These are phyloP conservation scores for Abrostola triplasia DNA, from an alignment of 2,888 invertebrate genomes.

Conservation along the genomic window DNA sequence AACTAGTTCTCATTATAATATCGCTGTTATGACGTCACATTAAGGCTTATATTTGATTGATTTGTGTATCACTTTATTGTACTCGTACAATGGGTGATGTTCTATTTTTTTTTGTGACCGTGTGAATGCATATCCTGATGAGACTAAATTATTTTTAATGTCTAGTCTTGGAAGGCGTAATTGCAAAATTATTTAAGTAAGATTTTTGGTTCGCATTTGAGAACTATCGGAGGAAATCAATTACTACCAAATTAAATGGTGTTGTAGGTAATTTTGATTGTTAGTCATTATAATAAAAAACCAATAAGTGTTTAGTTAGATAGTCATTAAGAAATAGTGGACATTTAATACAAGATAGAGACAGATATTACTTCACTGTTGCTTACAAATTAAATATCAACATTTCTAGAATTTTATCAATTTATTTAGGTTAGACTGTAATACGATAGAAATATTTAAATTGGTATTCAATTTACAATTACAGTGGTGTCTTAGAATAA, in stretches of 20 bases:
- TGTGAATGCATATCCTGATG: conserved; percentile 42
- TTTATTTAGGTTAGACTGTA: no score
- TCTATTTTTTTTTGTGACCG: conserved; percentile 42
- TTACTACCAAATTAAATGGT: no score
- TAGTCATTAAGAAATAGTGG: conserved; percentile 6
- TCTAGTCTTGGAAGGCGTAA: conserved; percentile 12
- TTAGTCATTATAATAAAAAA: background rate
- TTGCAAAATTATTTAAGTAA: background rate
- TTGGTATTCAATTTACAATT: no score
- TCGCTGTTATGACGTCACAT: conserved; percentile 57
- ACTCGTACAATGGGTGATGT: conserved; percentile 39
- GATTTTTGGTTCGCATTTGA: background rate
- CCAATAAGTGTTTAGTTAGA: background rate
- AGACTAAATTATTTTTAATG: conserved; percentile 28
- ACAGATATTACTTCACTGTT: background rate
- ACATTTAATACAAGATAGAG: no score
- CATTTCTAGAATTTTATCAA: no score
- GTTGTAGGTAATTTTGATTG: background rate
- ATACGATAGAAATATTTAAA: no score
- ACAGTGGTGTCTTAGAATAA: no score
- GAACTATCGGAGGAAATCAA: no score
- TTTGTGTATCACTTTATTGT: conserved; percentile 37
- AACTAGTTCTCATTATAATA: conserved; percentile 59
- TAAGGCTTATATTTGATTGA: conserved; percentile 62
- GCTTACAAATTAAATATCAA: no score